phyloP scores from a whole-genome alignment of 1,140 invertebrate genomes.

The Trichonephila clavipes region DNA sequence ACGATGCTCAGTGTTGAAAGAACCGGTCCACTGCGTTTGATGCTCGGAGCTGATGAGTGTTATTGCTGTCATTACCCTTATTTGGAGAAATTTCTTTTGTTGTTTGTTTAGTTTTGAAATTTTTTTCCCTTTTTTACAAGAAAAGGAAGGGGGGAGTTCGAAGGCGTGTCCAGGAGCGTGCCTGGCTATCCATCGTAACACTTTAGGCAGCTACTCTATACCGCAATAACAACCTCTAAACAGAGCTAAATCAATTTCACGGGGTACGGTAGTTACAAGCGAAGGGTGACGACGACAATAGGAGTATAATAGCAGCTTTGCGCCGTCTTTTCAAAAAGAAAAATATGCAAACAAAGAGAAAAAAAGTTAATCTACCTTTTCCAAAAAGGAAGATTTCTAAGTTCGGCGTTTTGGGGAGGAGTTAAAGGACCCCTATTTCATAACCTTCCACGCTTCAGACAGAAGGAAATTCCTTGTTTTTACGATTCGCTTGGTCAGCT shows the following conservation, averaged over 20 bases:
- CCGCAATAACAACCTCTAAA: constrained; percentile 52
- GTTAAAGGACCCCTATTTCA: background rate
- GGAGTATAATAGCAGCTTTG: constrained; percentile 47
- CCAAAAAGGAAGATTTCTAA: constrained; percentile 2
- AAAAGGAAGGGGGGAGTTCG: background rate
- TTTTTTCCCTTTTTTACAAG: background rate
- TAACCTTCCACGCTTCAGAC: background rate
- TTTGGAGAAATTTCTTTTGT: constrained; percentile 32
- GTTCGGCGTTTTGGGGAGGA: background rate
- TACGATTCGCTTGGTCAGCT: constrained; percentile 53
- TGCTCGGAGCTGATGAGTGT: constrained; percentile 25
- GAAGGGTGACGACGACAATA: constrained; percentile 63
- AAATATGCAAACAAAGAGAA: constrained; percentile 17
- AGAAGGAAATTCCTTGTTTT: constrained; percentile 22
- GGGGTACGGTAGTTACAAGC: constrained; percentile 41
- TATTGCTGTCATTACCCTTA: constrained; percentile 1
- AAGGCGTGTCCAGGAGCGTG: constrained; percentile 54
- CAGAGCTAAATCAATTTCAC: constrained; percentile 62
- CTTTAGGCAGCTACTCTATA: background rate
- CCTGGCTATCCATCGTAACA: constrained; percentile 44
- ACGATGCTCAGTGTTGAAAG: background rate
- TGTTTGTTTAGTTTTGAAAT: constrained; percentile 36
- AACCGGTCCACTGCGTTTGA: constrained; percentile 47
- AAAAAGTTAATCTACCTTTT: background rate
- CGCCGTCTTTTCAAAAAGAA: constrained; percentile 6